Percentiles rank a stretch among this genome's conserved stretches.
These are phyloP conservation scores for Ctenicera cuprea DNA, from an alignment of 2,888 invertebrate genomes.

Conservation along the genomic window DNA sequence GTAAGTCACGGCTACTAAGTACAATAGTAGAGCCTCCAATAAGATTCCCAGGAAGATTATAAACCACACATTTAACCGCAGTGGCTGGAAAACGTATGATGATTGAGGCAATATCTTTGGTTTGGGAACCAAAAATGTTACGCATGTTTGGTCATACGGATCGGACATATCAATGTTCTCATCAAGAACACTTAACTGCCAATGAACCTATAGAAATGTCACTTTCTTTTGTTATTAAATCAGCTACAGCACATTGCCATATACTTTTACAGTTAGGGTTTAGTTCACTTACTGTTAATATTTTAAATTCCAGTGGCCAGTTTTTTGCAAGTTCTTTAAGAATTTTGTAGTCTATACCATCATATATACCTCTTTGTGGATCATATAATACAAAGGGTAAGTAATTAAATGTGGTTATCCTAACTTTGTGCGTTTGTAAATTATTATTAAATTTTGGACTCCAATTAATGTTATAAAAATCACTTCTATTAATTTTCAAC, in stretches of 20 bases:
- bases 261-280: too few species aligned
- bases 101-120: slow-evolving; percentile 36
- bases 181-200: slow-evolving; percentile 3
- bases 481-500: not conserved
- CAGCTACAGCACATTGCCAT: too few species aligned
- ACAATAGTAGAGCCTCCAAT: not conserved
- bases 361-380: not conserved
- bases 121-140: slow-evolving; percentile 56
- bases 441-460: not conserved
- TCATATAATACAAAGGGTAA: slow-evolving; percentile 21
- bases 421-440: not conserved
- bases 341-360: slow-evolving; percentile 41
- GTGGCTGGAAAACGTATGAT: slow-evolving; percentile 40
- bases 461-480: slow-evolving; percentile 8
- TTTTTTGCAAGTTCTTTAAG: slow-evolving; percentile 29
- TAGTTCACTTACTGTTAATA: not conserved
- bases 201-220: slow-evolving; percentile 32
- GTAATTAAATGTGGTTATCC: slow-evolving; percentile 19
- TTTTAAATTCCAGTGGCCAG: slow-evolving; percentile 21
- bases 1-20: slow-evolving; percentile 4
- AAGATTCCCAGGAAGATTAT: slow-evolving; percentile 10
- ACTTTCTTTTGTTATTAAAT: not conserved
- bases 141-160: slow-evolving; percentile 53
- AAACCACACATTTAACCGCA: slow-evolving; percentile 36
- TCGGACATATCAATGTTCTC: slow-evolving; percentile 8